Percentiles rank a stretch among this genome's conserved stretches.
Evolutionary conservation across 1,140 invertebrate genomes (phyloP).

Genomic region (Lepeophtheirus salmonis): DNA sequence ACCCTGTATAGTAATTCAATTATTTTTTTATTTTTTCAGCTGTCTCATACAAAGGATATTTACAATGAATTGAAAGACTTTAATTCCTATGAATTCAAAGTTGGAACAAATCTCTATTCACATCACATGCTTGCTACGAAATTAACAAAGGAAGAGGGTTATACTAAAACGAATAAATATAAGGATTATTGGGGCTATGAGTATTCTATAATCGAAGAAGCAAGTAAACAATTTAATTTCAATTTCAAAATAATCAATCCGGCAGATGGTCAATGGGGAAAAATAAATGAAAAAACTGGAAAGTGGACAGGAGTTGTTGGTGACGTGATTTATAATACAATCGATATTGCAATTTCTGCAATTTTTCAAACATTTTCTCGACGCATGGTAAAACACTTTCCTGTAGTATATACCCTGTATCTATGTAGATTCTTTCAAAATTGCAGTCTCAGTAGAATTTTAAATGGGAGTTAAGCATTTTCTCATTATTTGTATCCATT

Average conservation of each 20-base stretch:
- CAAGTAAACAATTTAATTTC: background rate
- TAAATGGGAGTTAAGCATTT: too few species aligned
- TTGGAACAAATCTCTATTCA: conserved; percentile 1
- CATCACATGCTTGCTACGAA: conserved; percentile 2
- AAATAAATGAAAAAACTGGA: background rate
- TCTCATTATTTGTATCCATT: too few species aligned
- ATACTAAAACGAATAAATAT: background rate
- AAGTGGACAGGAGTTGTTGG: conserved; percentile 4
- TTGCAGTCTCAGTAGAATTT: background rate
- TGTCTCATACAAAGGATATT: background rate
- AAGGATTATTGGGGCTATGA: conserved; percentile 7
- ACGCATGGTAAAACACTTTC: background rate
- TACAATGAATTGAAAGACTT: background rate
- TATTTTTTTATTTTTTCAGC: background rate
- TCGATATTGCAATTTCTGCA: background rate
- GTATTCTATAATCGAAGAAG: background rate
- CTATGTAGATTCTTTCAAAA: background rate
- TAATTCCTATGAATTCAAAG: background rate
- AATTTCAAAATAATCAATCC: background rate
- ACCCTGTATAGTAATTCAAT: too few species aligned
- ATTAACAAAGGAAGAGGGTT: background rate
- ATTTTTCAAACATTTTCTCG: background rate
- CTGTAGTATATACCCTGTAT: background rate
- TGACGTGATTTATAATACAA: background rate
- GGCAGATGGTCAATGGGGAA: conserved; percentile 1